Evolutionary conservation across 2,888 invertebrate species (phyloP), one percentile per base, ranked within the genome.

Genomic region (Bimastos eiseni): DNA sequence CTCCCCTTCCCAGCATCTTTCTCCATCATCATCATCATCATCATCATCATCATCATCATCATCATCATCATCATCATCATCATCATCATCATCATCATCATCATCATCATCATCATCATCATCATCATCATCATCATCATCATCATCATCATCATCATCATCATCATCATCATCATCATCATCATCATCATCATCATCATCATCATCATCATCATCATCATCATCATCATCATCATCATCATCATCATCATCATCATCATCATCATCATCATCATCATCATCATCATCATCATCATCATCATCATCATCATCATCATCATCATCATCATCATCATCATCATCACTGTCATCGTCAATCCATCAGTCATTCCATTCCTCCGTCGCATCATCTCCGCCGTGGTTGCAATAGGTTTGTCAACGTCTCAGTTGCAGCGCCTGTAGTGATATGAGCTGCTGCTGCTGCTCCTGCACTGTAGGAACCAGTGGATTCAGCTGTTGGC

Each of bases 221-320:
- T 34, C 90, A 88, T 89, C 90, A 49, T 49, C 90, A 88, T 89
- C 90, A 2, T 38, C 90, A 88, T 90, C 90, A 55, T 89, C 90
- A 88, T 90, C 89, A 24, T 89, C 90, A 49, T 89, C 90, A 44
- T 89, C 90, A 55, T 90, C 90, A 33, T 89, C 90, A 41, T 90
- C 90, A 34, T 89, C 89, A 49, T 90, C 90, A 37, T 91, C 91
- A 83, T 89, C 91, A 83, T 89, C 91, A 83, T 91, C 91, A 30
- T 91, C 91, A 38, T 91, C 91, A 89, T 89, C 91, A 89, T 91
- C 89, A n/a, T 83, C 89, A 11, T 91, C 89, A 38, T 91, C 89
- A 41, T 91, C 84, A 34, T 90, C 89, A 38, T 89, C 70, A 89
- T 89, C 91, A 89, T 55, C 55, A n/a, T 89, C 84, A 34, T 84